A percentile compares a stretch with the other conserved stretches of the same genome.
Evolutionary conservation across 2,797 vertebrate species (phyloP).

Genomic region (Emydoidea blandingii): DNA sequence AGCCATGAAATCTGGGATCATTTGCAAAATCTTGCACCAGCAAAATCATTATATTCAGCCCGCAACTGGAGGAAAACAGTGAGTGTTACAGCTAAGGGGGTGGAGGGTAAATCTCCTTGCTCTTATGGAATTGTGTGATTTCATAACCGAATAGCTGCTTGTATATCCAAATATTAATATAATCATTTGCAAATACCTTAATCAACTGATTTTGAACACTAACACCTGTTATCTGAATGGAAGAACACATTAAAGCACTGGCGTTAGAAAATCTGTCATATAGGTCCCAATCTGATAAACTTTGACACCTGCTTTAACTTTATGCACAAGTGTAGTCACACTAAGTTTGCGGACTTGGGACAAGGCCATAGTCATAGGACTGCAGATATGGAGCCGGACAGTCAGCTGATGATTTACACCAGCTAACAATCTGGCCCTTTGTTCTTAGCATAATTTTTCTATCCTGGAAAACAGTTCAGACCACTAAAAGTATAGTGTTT

Average conservation of each 20-base stretch:
- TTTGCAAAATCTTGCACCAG: background rate
- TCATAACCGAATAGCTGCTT: background rate
- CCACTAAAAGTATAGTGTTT: background rate
- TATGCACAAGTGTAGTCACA: background rate
- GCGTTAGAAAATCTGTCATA: background rate
- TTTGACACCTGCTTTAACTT: background rate
- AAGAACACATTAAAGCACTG: background rate
- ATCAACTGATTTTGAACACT: rapidly evolving
- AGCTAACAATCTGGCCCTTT: background rate
- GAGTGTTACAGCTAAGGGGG: constrained; percentile 7
- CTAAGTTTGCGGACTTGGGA: background rate
- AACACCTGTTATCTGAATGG: background rate
- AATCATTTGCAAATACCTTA: background rate
- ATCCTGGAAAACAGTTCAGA: background rate
- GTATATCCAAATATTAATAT: background rate
- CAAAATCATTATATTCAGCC: background rate
- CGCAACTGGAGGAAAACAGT: background rate
- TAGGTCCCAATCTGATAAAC: background rate
- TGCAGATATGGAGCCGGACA: background rate
- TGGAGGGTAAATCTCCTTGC: background rate
- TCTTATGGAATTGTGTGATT: background rate
- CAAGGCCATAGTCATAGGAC: background rate
- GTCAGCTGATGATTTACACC: background rate
- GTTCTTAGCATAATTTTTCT: background rate
- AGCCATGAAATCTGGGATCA: background rate